Conservation (phyloP, 2,888 invertebrate species). For the Philonicus albiceps region DNA sequence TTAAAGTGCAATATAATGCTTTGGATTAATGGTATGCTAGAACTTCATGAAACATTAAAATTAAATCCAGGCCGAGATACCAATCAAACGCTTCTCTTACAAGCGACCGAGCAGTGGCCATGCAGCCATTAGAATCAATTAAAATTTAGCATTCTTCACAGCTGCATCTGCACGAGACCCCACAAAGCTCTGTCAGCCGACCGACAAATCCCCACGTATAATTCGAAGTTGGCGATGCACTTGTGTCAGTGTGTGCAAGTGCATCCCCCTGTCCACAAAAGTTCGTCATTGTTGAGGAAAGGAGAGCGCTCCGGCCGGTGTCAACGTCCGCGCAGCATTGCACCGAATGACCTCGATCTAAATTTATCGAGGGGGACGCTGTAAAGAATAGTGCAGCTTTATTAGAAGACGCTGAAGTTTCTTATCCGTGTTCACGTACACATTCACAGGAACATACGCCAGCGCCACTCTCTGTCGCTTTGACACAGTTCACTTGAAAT, state of each 20-base stretch:
- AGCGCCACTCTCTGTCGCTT: not conserved
- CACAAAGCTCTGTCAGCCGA: not conserved
- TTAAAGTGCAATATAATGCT: not conserved
- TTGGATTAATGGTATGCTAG: not conserved
- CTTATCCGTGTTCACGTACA: not conserved
- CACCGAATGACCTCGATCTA: constrained; percentile 63
- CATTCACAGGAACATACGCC: not conserved
- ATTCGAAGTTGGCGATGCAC: not conserved
- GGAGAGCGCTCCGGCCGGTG: constrained; percentile 45
- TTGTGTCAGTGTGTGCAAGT: not conserved
- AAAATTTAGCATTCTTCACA: not conserved
- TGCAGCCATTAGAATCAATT: not conserved
- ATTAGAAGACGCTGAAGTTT: not conserved
- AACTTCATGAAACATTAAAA: not conserved
- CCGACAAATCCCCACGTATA: not conserved
- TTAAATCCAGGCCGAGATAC: not conserved
- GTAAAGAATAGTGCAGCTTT: not conserved
- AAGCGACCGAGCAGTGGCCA: not conserved
- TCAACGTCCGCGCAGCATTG: constrained; percentile 62
- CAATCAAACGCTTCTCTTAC: not conserved
- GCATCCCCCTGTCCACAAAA: not conserved
- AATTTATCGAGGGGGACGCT: constrained; percentile 52
- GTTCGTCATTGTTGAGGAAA: constrained; percentile 34
- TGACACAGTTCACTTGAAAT: constrained; percentile 19
- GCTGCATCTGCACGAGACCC: not conserved